phyloP scores from a whole-genome alignment of 2,113 vertebrate species.

The Chaetorhynchus papuensis region DNA sequence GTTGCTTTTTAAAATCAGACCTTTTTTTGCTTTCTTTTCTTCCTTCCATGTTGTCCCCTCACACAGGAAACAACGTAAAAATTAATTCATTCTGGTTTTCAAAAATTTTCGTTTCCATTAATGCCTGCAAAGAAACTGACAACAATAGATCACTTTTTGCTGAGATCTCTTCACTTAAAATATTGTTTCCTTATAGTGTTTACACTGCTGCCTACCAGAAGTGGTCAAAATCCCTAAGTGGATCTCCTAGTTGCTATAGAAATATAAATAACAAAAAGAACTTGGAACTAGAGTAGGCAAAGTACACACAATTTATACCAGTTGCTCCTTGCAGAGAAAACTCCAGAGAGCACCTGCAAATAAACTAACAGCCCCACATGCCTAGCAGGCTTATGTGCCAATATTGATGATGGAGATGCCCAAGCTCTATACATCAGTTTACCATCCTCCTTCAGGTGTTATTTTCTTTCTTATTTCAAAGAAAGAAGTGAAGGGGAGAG shows the following conservation, averaged over 20 bases:
- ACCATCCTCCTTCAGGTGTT: neutral
- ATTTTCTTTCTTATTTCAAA: neutral
- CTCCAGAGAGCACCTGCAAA: conserved; percentile 18
- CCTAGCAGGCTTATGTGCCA: neutral
- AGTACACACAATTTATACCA: conserved; percentile 27
- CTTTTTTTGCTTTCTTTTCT: neutral
- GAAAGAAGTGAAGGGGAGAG: neutral
- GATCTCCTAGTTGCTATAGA: conserved; percentile 32
- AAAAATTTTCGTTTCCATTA: neutral
- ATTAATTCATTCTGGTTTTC: neutral
- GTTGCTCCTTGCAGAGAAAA: conserved; percentile 11
- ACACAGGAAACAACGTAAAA: conserved; percentile 8
- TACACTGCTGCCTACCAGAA: neutral
- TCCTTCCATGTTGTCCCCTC: neutral
- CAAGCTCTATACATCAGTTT: neutral
- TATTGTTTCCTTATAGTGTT: neutral
- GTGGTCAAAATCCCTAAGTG: neutral
- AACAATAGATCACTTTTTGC: neutral
- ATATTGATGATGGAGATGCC: neutral
- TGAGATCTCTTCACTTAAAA: neutral
- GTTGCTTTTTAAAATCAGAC: neutral
- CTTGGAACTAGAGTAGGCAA: neutral
- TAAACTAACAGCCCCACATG: neutral
- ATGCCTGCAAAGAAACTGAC: neutral
- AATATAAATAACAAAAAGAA: conserved; percentile 29